Evolutionary conservation across 2,797 vertebrate genomes (phyloP), one percentile per base, ranked within the genome.

Genomic region (Garrulus glandarius): DNA sequence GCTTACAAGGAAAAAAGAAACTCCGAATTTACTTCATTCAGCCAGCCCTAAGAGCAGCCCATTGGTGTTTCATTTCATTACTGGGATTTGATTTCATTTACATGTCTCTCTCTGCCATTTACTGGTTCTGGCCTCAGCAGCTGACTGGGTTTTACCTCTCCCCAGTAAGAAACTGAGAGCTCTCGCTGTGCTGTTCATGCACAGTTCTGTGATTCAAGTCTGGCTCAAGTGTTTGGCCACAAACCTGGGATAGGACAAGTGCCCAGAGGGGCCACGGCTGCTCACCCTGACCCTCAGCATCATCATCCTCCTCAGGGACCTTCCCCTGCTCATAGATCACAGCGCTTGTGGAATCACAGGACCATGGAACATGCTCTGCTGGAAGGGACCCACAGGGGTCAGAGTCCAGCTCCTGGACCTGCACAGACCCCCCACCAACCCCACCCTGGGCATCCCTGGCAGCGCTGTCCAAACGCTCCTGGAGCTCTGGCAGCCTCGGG

Each of bases 171-270:
- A 60, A 10, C 20, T 0, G 4, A 18, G 49, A 83, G 64, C 22
- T 63, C 53, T 41, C 5, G 2, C 55, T 6, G 70, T 15, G 49
- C 65, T 56, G 47, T 3, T 81, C 15, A 3, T 22, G 46, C 63
- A 14, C 0, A 52, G 30, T 0, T 41, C 17, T 43, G 71, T 5
- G 55, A 74, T 15, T 23, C 30, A 11, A 71, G 41, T 2, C 41
- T 46, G 36, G 15, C 64, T 67, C 68, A 8, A 29, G 11, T 1
- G 39, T 49, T 23, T 67, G 52, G 44, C 18, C 84, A n/a, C 37
- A 37, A 74, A n/a, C 5, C 10, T 16, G 39, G 1, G 20, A 16
- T 0, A 17, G 1, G 4, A 24, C 10, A 2, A 0, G 19, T 61
- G 15, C 64, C 72, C 23, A 43, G 0, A 23, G 50, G 52, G 46